Evolutionary conservation across 2,888 invertebrate species (phyloP).

Genomic region (Epiblema foenella): DNA sequence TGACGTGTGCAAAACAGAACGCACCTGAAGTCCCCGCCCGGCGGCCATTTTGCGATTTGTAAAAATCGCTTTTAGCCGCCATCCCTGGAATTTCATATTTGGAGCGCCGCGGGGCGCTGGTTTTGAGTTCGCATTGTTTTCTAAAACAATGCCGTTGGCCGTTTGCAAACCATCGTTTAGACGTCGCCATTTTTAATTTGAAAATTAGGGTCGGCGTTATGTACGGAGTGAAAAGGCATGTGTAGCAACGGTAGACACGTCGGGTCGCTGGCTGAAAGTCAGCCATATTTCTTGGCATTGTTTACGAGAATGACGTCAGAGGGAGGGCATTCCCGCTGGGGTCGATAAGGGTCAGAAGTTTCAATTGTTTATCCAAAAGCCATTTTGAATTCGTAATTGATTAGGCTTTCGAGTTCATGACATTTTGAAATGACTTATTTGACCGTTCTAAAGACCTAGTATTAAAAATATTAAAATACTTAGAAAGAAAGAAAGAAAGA

Average conservation of each 20-base stretch:
- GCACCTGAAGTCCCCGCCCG: slow-evolving; percentile 69
- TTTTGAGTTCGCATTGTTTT: slow-evolving; percentile 80
- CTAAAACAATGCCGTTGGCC: slow-evolving; percentile 80
- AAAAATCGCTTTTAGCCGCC: slow-evolving; percentile 82
- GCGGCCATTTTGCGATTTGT: slow-evolving; percentile 77
- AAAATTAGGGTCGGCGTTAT: slow-evolving; percentile 71
- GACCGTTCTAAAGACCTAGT: no score
- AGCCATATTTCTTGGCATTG: slow-evolving; percentile 32
- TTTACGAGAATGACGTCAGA: slow-evolving; percentile 15
- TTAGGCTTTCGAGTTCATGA: neutral
- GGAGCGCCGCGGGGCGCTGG: slow-evolving; percentile 76
- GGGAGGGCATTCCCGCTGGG: slow-evolving; percentile 2
- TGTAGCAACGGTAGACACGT: neutral
- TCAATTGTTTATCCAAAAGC: slow-evolving; percentile 4
- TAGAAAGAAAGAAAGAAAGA: no score
- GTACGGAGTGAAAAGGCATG: slow-evolving; percentile 48
- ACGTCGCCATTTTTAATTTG: slow-evolving; percentile 75
- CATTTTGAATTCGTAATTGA: slow-evolving; percentile 19
- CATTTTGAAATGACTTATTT: neutral
- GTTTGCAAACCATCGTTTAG: slow-evolving; percentile 74
- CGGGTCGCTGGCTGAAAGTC: slow-evolving; percentile 23
- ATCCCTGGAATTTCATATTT: slow-evolving; percentile 84
- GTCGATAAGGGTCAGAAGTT: slow-evolving; percentile 18
- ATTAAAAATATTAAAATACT: no score
- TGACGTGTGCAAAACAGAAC: slow-evolving; percentile 55